Conservation (phyloP, 2,888 invertebrate genomes). For the Xylota sylvarum region DNA sequence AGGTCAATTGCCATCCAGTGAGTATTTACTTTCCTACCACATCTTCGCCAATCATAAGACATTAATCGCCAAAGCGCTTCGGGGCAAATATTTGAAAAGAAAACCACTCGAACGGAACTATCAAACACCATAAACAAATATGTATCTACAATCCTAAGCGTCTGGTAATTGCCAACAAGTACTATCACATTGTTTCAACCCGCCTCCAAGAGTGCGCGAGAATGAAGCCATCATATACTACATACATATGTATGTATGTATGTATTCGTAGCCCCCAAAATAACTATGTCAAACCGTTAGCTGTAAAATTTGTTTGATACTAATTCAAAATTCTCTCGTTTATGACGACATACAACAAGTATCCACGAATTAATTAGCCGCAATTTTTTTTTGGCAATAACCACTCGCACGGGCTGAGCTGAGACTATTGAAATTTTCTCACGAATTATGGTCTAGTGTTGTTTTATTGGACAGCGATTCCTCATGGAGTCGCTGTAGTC, state of each 20-base stretch:
- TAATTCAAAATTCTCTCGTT: conserved; percentile 25
- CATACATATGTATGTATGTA: too few species aligned
- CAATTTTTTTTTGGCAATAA: conserved; percentile 24
- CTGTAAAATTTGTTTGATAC: conserved; percentile 33
- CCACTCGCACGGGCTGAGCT: too few species aligned
- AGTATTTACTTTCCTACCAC: conserved; percentile 7
- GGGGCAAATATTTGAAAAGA: conserved; percentile 59
- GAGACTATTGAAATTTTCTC: conserved; percentile 46
- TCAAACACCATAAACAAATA: conserved; percentile 23
- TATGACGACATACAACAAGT: conserved; percentile 22
- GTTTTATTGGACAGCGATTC: background rate
- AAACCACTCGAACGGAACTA: conserved; percentile 24
- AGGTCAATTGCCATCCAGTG: conserved; percentile 39
- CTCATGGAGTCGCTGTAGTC: background rate
- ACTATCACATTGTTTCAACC: conserved; percentile 5
- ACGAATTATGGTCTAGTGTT: conserved; percentile 30
- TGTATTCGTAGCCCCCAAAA: background rate
- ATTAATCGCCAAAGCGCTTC: conserved; percentile 25
- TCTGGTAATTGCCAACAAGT: conserved; percentile 43
- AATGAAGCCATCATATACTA: background rate
- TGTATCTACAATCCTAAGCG: conserved; percentile 35
- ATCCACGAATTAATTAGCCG: conserved; percentile 56
- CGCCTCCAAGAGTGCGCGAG: background rate
- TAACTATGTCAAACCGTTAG: conserved; percentile 49
- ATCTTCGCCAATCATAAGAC: conserved; percentile 18